A percentile compares a stretch with the other conserved stretches of the same genome.
Conservation (phyloP, 1,140 invertebrate genomes). For the Venturia canescens region DNA sequence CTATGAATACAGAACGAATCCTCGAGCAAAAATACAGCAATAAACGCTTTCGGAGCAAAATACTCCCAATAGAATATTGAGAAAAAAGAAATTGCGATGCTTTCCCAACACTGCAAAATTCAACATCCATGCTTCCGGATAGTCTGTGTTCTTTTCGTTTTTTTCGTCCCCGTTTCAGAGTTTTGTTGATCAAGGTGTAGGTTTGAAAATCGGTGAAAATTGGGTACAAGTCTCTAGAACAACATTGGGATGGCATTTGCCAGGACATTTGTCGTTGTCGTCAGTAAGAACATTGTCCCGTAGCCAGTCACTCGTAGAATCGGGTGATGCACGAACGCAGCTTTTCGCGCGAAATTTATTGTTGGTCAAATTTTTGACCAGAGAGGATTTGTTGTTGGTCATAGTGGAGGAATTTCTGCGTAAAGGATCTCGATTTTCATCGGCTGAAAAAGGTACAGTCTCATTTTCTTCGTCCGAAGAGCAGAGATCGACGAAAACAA, state of each 20-base stretch:
- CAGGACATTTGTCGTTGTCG: slow-evolving; percentile 52
- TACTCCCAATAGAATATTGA: no score
- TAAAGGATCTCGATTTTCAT: slow-evolving; percentile 66
- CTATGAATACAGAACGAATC: no score
- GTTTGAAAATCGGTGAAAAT: slow-evolving; percentile 57
- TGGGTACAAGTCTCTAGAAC: slow-evolving; percentile 50
- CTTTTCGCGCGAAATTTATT: slow-evolving; percentile 57
- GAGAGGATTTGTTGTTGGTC: slow-evolving; percentile 30
- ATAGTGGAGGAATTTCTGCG: slow-evolving; percentile 26
- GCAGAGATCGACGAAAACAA: slow-evolving; percentile 77
- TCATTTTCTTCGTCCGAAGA: slow-evolving; percentile 77
- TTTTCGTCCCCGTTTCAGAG: not conserved
- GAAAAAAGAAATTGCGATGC: no score
- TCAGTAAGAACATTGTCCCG: slow-evolving; percentile 53
- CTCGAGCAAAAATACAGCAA: no score
- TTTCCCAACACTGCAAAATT: not conserved
- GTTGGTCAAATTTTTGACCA: slow-evolving; percentile 48
- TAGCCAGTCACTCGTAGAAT: slow-evolving; percentile 58
- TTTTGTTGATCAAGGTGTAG: slow-evolving; percentile 52
- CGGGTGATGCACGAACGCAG: slow-evolving; percentile 55
- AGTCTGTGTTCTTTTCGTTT: slow-evolving; percentile 13
- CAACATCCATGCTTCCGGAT: slow-evolving; percentile 17
- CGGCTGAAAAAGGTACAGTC: slow-evolving; percentile 43
- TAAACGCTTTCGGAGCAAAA: no score
- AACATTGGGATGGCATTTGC: slow-evolving; percentile 50